A percentile compares a stretch with the other conserved stretches of the same genome.
Evolutionary conservation across 2,888 invertebrate species (phyloP).

Genomic region (Ichneumon xanthorius): DNA sequence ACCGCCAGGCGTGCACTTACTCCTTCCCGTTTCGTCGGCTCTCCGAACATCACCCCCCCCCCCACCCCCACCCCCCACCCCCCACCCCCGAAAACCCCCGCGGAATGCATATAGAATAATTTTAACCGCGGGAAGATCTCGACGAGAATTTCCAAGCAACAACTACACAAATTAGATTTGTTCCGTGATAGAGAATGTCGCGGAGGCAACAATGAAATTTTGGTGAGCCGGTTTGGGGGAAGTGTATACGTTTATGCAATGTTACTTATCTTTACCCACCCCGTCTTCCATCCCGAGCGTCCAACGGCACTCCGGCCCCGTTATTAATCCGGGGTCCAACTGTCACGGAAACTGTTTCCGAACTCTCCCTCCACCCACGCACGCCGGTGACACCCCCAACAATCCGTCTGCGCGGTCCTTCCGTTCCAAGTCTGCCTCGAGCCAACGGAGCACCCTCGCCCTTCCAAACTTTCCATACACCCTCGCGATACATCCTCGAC

Average conservation of each 20-base stretch:
- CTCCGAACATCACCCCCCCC: neutral
- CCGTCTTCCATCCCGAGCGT: neutral
- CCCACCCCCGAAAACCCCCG: neutral
- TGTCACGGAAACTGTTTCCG: constrained; percentile 73
- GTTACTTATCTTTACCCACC: constrained; percentile 13
- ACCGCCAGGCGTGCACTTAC: constrained; percentile 58
- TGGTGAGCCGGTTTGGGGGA: neutral
- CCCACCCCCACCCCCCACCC: no score
- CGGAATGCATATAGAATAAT: constrained; percentile 27
- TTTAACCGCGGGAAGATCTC: constrained; percentile 50
- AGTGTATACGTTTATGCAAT: neutral
- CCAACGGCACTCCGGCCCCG: constrained; percentile 43
- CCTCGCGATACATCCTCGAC: constrained; percentile 9
- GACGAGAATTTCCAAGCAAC: constrained; percentile 39
- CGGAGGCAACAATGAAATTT: constrained; percentile 47
- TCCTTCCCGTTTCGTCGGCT: constrained; percentile 43
- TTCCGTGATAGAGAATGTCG: constrained; percentile 31
- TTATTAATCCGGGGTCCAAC: constrained; percentile 77
- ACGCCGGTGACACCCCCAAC: constrained; percentile 66
- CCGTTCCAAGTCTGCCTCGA: constrained; percentile 71
- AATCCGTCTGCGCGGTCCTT: constrained; percentile 77
- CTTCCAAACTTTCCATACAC: constrained; percentile 36
- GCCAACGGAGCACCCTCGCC: neutral
- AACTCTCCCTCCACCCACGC: constrained; percentile 34
- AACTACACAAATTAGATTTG: constrained; percentile 18